Conservation (phyloP, 2,797 vertebrate genomes). For the Artibeus lituratus region DNA sequence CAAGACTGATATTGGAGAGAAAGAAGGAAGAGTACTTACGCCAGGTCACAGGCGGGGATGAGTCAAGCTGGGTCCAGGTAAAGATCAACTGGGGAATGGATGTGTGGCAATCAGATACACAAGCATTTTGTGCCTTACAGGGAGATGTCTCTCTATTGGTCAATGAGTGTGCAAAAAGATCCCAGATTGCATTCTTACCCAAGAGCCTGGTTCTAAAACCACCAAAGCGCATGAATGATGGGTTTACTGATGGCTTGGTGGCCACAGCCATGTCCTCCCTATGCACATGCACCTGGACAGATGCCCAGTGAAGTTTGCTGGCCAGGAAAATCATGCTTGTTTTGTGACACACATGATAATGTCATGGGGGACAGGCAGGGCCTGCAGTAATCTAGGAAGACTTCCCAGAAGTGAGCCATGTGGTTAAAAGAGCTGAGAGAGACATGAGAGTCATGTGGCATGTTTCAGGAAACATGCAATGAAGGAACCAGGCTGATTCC, state of each 20-base stretch:
- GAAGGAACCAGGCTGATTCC: background rate
- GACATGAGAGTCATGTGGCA: rapidly evolving
- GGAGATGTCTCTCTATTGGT: background rate
- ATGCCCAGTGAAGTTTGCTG: background rate
- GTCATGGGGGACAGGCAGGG: too few relatives aligned
- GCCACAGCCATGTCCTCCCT: rapidly evolving
- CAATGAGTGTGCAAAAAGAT: background rate
- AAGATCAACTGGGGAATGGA: rapidly evolving
- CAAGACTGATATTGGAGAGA: background rate
- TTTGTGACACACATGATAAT: rapidly evolving
- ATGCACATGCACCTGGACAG: background rate
- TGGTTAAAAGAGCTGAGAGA: background rate
- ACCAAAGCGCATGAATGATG: rapidly evolving
- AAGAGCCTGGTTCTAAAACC: background rate
- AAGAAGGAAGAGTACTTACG: background rate
- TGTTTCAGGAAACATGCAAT: rapidly evolving
- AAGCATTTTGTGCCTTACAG: background rate
- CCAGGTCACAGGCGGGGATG: background rate
- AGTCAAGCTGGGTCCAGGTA: background rate
- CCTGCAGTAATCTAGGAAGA: background rate
- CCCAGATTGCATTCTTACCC: background rate
- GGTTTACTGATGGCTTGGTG: too few relatives aligned
- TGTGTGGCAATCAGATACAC: too few relatives aligned
- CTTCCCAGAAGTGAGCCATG: background rate
- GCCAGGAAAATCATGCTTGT: rapidly evolving